Base-by-base conservation (phyloP, 2,888 invertebrate species). In the Drosophila mercatorum region DNA sequence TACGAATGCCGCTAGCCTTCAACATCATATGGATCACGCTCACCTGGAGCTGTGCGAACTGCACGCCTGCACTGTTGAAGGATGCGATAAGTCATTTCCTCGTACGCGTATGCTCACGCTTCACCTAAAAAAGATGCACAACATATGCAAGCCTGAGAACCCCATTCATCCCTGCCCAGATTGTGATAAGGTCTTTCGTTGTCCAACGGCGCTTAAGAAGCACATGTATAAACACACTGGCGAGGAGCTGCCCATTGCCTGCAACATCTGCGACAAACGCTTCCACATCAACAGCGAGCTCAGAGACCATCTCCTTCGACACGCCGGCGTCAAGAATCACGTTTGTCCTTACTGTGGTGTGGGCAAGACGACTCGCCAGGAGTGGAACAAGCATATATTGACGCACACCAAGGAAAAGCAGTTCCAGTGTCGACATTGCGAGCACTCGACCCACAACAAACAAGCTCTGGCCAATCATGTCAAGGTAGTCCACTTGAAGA, bases 151-250 rank as follows among this genome's bases (percentile, higher is more conserved):
- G 44, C 88, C 90, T 10, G 88, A 83, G 1, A 78, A 53, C 2
- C 46, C 83, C 31, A 80, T 81, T 14, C 91, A 90, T 69, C 89
- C 92, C 1, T 92, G 92, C 65, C 75, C 81, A 3, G 90, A 92
- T 31, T 92, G 92, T 51, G 91, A 92, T 10, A 92, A 92, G 63
- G 83, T 91, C 0, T 91, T 92, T 36, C 91, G 91, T 22, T 92
- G 92, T 59, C 88, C 91, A 6, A 91, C 90, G 62, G 91, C 92
- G 2, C 82, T 92, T 0, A 92, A 91, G 51, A 92, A 92, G 43
- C 92, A 92, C 56, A 92, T 91, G 81, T 92, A 91, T 51, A 89
- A 92, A 31, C 92, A 92, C 60, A 92, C 90, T 10, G 92, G 92
- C 12, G 86, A 92, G 68, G 90, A 91, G 49, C 55, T 91, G 53